phyloP scores from a whole-genome alignment of 2,113 vertebrate species.

The Alligator sinensis region DNA sequence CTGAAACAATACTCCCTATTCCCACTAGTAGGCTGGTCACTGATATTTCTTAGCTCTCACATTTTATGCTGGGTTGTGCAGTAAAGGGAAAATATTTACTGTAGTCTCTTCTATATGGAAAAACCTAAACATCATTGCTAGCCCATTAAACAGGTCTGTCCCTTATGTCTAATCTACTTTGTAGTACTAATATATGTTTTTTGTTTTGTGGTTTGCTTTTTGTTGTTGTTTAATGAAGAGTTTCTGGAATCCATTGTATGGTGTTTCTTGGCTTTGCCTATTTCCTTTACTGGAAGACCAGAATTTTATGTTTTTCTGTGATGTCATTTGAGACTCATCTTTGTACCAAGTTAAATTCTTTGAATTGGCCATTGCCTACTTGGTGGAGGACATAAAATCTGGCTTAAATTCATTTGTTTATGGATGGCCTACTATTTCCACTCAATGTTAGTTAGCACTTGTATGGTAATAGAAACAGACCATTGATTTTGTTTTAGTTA shows the following conservation, averaged over 20 bases:
- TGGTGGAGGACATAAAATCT: not conserved
- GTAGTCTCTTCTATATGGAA: not conserved
- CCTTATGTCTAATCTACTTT: not conserved
- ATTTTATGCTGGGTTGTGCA: not conserved
- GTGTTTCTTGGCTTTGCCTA: not conserved
- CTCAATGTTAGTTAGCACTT: constrained; percentile 15
- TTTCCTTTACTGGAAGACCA: not conserved
- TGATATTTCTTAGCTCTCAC: not conserved
- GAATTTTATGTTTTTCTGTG: not conserved
- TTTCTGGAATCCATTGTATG: not conserved
- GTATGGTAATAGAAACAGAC: not conserved
- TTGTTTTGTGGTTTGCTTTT: not conserved
- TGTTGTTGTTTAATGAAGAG: constrained; percentile 7
- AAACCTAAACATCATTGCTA: not conserved
- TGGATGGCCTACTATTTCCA: not conserved
- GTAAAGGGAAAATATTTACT: not conserved
- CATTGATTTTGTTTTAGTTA: not conserved
- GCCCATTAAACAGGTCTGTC: not conserved
- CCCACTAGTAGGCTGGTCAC: not conserved
- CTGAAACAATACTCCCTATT: not conserved
- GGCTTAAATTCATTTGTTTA: not conserved
- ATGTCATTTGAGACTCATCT: not conserved
- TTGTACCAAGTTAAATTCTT: not conserved
- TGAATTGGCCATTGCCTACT: not conserved
- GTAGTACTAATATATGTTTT: too few relatives aligned